phyloP scores from a whole-genome alignment of 2,888 invertebrate species.

The Nebria brevicollis region DNA sequence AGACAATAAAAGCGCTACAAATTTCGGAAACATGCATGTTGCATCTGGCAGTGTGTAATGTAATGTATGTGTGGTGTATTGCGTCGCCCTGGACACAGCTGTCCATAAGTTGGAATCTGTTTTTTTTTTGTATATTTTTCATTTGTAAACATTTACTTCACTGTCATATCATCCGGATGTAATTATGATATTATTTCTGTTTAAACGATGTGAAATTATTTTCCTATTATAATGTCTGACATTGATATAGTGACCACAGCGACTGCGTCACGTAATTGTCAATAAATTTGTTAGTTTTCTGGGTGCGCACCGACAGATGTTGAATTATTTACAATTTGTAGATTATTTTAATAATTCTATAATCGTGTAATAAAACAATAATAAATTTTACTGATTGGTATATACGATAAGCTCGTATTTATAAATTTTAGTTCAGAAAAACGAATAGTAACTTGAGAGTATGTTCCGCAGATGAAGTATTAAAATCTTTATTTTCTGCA shows the following conservation, averaged over 20 bases:
- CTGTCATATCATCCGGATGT: constrained; percentile 6
- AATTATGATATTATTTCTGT: constrained; percentile 5
- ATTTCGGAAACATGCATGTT: constrained; percentile 31
- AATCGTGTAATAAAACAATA: too few relatives aligned
- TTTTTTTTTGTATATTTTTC: constrained; percentile 7
- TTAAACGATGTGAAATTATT: constrained; percentile 6
- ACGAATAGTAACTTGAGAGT: not conserved
- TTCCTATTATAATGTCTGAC: not conserved
- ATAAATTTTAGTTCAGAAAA: constrained; percentile 19
- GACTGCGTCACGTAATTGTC: not conserved
- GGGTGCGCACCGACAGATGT: not conserved
- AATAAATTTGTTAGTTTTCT: not conserved
- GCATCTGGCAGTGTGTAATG: constrained; percentile 8
- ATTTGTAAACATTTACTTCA: not conserved
- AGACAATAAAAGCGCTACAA: constrained; percentile 42
- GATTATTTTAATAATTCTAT: not conserved
- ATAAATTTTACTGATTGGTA: not conserved
- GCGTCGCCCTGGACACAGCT: not conserved
- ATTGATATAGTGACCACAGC: constrained; percentile 7
- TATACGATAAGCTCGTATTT: constrained; percentile 2
- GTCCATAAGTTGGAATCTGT: constrained; percentile 13
- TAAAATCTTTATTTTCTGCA: constrained; percentile 4
- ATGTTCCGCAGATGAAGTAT: constrained; percentile 14
- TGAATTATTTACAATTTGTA: not conserved
- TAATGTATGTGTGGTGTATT: constrained; percentile 6